Evolutionary conservation across 2,797 vertebrate genomes (phyloP), one percentile per base, ranked within the genome.

Genomic region (Halcyon badia): DNA sequence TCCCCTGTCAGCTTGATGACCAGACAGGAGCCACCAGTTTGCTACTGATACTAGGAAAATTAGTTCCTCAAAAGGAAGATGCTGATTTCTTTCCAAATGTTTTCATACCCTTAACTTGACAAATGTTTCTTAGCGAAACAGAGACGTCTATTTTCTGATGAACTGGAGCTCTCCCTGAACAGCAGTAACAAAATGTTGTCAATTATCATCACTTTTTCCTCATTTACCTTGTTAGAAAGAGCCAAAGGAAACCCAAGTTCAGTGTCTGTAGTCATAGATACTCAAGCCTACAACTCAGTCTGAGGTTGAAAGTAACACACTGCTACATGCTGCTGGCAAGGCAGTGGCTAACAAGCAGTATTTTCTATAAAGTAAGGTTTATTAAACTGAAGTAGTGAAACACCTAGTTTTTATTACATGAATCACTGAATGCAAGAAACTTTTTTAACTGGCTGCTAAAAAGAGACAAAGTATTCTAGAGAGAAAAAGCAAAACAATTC

Each of bases 381-480:
- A 9, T 49, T 78, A 73, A 70, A 87, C n/a, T 4, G 8, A 46
- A 51, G 9, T 14, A 49, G 3, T 35, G 24, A 65, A 62, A 61
- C 5, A 1, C 14, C 35, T 24, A 8, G 11, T 16, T 46, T 69
- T 72, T 49, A 75, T 21, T 52, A 51, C 24, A 41, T 39, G 4
- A 25, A 57, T 7, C 30, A 31, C 0, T 56, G 35, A 90, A 83
- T 3, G 4, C 14, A 69, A 30, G 3, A 49, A 58, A 37, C 0
- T 26, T 35, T 66, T 54, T 9, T 26, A 62, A 68, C 21, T 0
- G 1, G 8, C 2, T 76, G 26, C n/a, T 83, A 39, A 42, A 71
- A 14, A 71, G 52, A 15, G 17, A n/a, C 25, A 48, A 83, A 52
- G 12, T 12, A 15, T 2, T 2, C 22, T 30, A 54, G 25, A 14